Conservation (phyloP, 2,797 vertebrate genomes). For the Alcedo quadribrachys region DNA sequence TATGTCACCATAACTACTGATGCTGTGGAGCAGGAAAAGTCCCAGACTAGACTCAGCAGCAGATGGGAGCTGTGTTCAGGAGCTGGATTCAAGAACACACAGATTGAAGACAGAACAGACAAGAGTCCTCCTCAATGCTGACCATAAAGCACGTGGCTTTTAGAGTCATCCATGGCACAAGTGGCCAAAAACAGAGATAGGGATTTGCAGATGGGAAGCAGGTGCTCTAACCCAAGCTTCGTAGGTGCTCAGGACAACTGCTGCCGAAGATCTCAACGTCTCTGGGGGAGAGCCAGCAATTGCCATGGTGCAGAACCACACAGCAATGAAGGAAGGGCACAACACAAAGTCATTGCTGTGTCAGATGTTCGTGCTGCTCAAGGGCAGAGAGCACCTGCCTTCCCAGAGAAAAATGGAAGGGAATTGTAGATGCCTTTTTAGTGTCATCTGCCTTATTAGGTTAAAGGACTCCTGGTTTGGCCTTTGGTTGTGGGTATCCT, state of each 20-base stretch:
- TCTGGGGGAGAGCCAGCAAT: not conserved
- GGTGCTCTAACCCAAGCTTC: not conserved
- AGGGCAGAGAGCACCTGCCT: constrained; percentile 14
- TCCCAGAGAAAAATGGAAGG: not conserved
- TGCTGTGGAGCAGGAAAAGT: too few species aligned
- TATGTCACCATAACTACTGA: too few species aligned
- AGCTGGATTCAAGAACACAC: too few species aligned
- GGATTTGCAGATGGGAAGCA: not conserved
- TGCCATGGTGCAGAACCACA: fast-evolving
- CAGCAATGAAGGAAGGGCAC: not conserved
- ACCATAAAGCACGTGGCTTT: not conserved
- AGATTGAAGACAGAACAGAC: too few species aligned
- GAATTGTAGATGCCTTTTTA: constrained; percentile 45
- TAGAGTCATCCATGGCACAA: not conserved
- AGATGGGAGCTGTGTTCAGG: too few species aligned
- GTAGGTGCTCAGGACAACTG: fast-evolving
- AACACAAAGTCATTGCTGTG: not conserved
- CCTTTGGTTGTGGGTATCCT: not conserved
- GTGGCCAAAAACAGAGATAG: not conserved
- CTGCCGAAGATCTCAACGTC: not conserved
- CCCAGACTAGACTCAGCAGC: too few species aligned
- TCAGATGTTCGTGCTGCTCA: not conserved
- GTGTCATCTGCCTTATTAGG: constrained; percentile 13
- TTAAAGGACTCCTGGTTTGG: not conserved
- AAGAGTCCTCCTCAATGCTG: too few species aligned